Evolutionary conservation across 1,140 invertebrate genomes (phyloP).

Genomic region (Amphibalanus amphitrite): DNA sequence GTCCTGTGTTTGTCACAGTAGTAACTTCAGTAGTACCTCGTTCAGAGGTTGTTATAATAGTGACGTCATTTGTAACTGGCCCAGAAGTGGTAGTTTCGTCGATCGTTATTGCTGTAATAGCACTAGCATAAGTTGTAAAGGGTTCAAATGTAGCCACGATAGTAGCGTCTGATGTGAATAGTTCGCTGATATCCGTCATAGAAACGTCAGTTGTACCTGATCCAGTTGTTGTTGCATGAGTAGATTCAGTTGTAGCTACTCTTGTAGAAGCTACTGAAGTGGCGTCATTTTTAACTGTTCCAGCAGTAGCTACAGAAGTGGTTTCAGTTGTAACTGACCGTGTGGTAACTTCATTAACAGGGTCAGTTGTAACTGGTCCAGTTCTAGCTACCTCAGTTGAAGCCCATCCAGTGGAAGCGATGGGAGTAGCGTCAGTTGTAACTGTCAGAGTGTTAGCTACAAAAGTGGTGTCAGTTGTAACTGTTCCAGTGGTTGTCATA

Average conservation of each 20-base stretch:
- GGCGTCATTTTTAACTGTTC: not conserved
- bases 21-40: slow-evolving; percentile 4
- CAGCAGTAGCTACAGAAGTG: not conserved
- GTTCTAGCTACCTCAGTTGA: no score
- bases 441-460: not conserved
- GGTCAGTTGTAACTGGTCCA: no score
- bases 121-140: not conserved
- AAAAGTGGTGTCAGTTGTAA: not conserved
- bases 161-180: slow-evolving; percentile 6
- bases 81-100: not conserved
- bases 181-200: not conserved
- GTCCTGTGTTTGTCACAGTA: slow-evolving; percentile 6
- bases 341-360: no score
- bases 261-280: not conserved
- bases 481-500: not conserved
- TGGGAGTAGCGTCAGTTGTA: no score
- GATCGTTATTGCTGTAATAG: not conserved
- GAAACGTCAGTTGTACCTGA: not conserved
- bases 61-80: not conserved
- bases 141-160: not conserved
- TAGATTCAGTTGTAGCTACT: not conserved
- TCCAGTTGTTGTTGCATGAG: not conserved
- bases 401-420: no score
- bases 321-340: no score
- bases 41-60: slow-evolving; percentile 2